Percentiles rank a stretch among this genome's conserved stretches.
Evolutionary conservation across 1,140 invertebrate genomes (phyloP).

Genomic region (Platyscapa corneri): DNA sequence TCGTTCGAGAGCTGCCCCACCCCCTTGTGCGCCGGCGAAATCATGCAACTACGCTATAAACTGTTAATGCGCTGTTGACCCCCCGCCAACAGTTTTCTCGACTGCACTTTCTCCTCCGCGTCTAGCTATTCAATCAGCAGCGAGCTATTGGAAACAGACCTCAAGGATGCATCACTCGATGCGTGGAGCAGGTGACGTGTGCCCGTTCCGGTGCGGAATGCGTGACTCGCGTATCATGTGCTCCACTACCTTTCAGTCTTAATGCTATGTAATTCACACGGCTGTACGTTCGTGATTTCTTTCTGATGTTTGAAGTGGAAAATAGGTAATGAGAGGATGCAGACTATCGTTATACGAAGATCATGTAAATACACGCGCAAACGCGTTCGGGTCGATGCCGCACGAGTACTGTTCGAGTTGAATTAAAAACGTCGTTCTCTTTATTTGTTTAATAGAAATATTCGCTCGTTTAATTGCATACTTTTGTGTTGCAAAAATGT

Average conservation of each 20-base stretch:
- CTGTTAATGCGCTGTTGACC: too few relatives aligned
- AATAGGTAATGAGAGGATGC: constrained; percentile 14
- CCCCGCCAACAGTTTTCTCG: neutral
- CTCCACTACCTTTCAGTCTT: neutral
- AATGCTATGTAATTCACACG: constrained; percentile 22
- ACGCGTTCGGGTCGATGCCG: neutral
- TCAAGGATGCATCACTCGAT: neutral
- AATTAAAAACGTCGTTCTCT: neutral
- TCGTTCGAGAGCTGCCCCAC: neutral
- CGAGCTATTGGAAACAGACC: neutral
- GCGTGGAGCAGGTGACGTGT: neutral
- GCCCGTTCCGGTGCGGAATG: neutral
- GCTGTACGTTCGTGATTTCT: neutral
- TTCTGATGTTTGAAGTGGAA: constrained; percentile 14
- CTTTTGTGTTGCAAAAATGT: neutral
- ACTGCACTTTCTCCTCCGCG: neutral
- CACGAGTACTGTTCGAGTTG: neutral
- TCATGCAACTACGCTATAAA: neutral
- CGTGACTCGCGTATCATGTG: neutral
- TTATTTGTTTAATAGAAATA: neutral
- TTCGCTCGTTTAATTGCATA: neutral
- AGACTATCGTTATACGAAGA: constrained; percentile 11
- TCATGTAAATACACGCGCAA: neutral
- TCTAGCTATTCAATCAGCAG: too few relatives aligned
- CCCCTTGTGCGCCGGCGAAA: neutral